phyloP scores from a whole-genome alignment of 1,140 invertebrate genomes.

The Apis laboriosa region DNA sequence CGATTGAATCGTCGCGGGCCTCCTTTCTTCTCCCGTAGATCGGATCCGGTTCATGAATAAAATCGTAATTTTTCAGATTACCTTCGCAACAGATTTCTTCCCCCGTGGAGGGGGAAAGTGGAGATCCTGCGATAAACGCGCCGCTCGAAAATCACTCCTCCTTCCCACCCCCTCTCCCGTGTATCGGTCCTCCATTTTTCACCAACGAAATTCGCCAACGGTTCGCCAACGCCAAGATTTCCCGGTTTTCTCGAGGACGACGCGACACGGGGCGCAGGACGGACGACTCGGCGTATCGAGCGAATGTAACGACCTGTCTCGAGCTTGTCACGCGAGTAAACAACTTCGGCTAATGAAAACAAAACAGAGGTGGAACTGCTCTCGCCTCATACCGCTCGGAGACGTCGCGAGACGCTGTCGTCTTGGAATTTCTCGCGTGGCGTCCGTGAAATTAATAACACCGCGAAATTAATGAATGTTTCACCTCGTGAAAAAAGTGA shows the following conservation, averaged over 20 bases:
- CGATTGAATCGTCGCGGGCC: slow-evolving; percentile 55
- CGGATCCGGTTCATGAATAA: slow-evolving; percentile 63
- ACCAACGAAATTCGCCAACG: not conserved
- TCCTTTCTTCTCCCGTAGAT: slow-evolving; percentile 45
- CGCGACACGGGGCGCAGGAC: slow-evolving; percentile 6
- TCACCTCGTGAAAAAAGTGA: not conserved
- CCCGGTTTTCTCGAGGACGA: slow-evolving; percentile 13
- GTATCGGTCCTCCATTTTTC: slow-evolving; percentile 29
- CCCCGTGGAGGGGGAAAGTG: not conserved
- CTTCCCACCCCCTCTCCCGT: not conserved
- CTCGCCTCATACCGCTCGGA: not conserved
- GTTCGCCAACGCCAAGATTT: too few species aligned
- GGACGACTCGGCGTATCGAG: slow-evolving; percentile 36
- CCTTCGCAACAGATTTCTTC: slow-evolving; percentile 45
- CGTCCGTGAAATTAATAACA: slow-evolving; percentile 37
- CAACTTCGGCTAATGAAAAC: slow-evolving; percentile 65
- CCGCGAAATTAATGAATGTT: not conserved
- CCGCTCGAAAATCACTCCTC: not conserved
- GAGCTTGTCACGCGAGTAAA: slow-evolving; percentile 62
- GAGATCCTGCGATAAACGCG: slow-evolving; percentile 51
- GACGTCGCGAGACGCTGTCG: not conserved
- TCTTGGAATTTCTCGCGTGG: not conserved
- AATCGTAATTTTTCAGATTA: slow-evolving; percentile 65
- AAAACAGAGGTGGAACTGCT: slow-evolving; percentile 53
- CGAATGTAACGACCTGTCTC: slow-evolving; percentile 53